Conservation (phyloP, 2,888 invertebrate species). For the Eupithecia tripunctaria region DNA sequence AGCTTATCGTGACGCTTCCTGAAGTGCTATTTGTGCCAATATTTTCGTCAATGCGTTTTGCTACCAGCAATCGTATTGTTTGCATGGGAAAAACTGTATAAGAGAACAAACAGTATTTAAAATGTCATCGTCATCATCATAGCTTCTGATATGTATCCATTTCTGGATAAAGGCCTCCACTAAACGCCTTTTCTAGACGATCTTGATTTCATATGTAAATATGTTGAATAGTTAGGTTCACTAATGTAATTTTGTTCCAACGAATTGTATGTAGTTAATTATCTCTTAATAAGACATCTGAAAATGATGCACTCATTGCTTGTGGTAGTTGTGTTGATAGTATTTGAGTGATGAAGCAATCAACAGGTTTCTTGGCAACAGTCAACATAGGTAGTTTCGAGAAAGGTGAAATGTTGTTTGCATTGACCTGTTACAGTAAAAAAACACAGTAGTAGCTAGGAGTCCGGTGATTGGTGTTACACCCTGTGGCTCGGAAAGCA, state of each 20-base stretch:
- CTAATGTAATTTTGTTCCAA: not conserved
- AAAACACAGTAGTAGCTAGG: too few species aligned
- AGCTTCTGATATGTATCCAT: too few species aligned
- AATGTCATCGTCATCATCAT: too few species aligned
- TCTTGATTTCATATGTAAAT: not conserved
- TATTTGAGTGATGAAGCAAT: conserved; percentile 4
- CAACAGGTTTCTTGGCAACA: conserved; percentile 20
- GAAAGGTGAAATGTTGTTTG: not conserved
- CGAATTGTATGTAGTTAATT: not conserved
- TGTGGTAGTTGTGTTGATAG: not conserved
- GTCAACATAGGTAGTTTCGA: not conserved
- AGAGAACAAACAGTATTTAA: not conserved
- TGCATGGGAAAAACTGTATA: not conserved
- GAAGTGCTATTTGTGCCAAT: conserved; percentile 25
- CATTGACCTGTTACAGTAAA: not conserved
- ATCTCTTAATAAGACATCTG: not conserved
- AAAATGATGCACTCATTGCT: not conserved
- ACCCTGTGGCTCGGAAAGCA: too few species aligned
- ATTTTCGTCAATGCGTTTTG: conserved; percentile 22
- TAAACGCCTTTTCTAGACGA: too few species aligned
- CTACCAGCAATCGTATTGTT: not conserved
- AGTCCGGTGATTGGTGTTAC: too few species aligned
- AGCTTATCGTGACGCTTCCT: conserved; percentile 29
- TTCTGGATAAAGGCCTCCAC: too few species aligned
- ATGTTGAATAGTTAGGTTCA: not conserved